These are phyloP conservation scores for silkworm (Bombyx mori) DNA, from an alignment of 1,140 invertebrate genomes.

Conservation along the genomic window DNA sequence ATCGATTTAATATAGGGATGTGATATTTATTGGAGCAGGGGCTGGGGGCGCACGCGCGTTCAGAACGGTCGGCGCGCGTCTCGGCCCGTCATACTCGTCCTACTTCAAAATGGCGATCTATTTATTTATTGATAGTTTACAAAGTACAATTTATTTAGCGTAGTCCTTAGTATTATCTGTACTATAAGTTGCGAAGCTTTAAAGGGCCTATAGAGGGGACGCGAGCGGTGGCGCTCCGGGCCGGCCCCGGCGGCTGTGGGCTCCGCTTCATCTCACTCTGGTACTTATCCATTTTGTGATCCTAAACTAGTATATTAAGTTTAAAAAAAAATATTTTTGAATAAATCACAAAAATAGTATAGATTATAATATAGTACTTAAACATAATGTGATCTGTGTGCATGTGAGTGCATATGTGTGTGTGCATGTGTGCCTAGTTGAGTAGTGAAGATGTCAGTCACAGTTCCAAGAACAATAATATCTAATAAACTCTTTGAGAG, in stretches of 20 bases:
- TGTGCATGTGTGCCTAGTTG: constrained; percentile 6
- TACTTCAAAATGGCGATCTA: constrained; percentile 12
- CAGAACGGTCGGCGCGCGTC: constrained; percentile 6
- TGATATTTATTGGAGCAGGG: constrained; percentile 19
- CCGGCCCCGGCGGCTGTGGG: neutral
- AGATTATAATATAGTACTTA: constrained; percentile 11
- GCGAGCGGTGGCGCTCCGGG: neutral
- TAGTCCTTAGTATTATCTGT: constrained; percentile 14
- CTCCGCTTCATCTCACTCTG: constrained; percentile 1
- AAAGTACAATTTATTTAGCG: constrained; percentile 22
- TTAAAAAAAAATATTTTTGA: constrained; percentile 17
- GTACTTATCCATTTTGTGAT: constrained; percentile 16
- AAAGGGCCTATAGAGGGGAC: constrained; percentile 8
- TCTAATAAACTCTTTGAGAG: constrained; percentile 20
- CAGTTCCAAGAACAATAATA: constrained; percentile 20
- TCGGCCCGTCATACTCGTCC: neutral
- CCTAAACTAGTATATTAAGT: constrained; percentile 15
- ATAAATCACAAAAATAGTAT: constrained; percentile 1
- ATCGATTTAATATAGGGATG: constrained; percentile 14
- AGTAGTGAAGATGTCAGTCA: constrained; percentile 15
- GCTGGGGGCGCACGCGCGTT: constrained; percentile 3
- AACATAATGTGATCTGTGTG: constrained; percentile 2
- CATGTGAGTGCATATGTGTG: neutral
- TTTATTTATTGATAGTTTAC: constrained; percentile 17
- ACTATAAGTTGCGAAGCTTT: constrained; percentile 18